These are phyloP conservation scores for Isichthys henryi DNA, from an alignment of 2,113 vertebrate genomes.

Conservation along the genomic window DNA sequence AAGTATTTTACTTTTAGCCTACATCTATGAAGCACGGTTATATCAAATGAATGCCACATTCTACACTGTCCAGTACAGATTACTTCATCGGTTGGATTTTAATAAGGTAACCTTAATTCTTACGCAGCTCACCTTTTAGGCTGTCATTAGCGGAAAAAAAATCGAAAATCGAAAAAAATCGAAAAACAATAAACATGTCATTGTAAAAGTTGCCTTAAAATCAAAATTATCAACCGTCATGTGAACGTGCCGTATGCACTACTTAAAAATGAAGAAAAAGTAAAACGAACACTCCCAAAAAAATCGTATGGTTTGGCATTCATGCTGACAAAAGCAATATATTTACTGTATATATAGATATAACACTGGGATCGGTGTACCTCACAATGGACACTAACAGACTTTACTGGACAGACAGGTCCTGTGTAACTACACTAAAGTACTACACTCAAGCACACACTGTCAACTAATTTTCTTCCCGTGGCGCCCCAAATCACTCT, in stretches of 20 bases:
- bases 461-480: conserved; percentile 53
- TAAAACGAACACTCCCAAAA: not conserved
- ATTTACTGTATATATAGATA: conserved; percentile 45
- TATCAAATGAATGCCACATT: conserved; percentile 52
- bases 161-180: too few species aligned
- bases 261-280: conserved; percentile 13
- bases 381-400: conserved; percentile 53
- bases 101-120: conserved; percentile 23
- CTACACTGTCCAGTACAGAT: conserved; percentile 55
- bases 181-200: conserved; percentile 21
- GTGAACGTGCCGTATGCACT: conserved; percentile 4
- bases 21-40: conserved; percentile 59
- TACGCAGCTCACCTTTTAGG: conserved; percentile 25
- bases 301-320: conserved; percentile 18
- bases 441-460: conserved; percentile 51
- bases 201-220: conserved; percentile 27
- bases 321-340: conserved; percentile 28
- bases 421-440: conserved; percentile 53
- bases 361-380: conserved; percentile 56
- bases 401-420: conserved; percentile 55
- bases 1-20: conserved; percentile 52
- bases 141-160: conserved; percentile 43
- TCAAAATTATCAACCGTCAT: conserved; percentile 31
- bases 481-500: conserved; percentile 50
- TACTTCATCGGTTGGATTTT: conserved; percentile 40